A percentile compares a stretch with the other conserved stretches of the same genome.
These are phyloP conservation scores for Pogonophryne albipinna DNA, from an alignment of 2,797 vertebrate genomes.

Conservation along the genomic window DNA sequence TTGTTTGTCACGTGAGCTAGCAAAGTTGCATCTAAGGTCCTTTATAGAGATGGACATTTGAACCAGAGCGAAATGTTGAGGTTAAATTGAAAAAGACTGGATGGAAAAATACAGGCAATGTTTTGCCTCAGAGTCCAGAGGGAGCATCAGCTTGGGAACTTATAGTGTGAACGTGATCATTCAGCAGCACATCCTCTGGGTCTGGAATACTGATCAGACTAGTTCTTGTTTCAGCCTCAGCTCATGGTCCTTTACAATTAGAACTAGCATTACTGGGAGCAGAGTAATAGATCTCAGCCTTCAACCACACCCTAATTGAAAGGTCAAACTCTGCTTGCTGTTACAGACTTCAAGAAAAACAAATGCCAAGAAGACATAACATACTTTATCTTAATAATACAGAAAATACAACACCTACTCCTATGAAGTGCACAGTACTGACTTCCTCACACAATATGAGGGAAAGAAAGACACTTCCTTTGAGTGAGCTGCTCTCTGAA, in stretches of 20 bases:
- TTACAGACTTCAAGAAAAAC: not conserved
- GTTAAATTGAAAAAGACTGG: conserved; percentile 64
- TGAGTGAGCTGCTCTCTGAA: conserved; percentile 51
- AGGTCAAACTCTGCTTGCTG: conserved; percentile 1
- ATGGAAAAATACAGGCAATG: conserved; percentile 60
- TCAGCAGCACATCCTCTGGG: conserved; percentile 33
- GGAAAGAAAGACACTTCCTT: conserved; percentile 56
- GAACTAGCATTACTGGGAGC: conserved; percentile 3
- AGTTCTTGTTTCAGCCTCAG: conserved; percentile 34
- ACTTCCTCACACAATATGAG: conserved; percentile 47
- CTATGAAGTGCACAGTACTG: conserved; percentile 27
- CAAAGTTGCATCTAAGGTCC: conserved; percentile 31
- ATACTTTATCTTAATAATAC: not conserved
- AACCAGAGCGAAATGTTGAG: conserved; percentile 49
- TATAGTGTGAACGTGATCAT: conserved; percentile 43
- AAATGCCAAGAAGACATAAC: not conserved
- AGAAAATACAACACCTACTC: conserved; percentile 2
- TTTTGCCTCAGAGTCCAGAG: conserved; percentile 44
- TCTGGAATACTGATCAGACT: conserved; percentile 35
- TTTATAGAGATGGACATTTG: conserved; percentile 59
- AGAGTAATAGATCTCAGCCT: conserved; percentile 13
- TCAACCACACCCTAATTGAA: conserved; percentile 30
- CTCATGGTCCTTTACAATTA: conserved; percentile 4
- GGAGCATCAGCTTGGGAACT: conserved; percentile 8
- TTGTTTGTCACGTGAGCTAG: conserved; percentile 38